A percentile compares a stretch with the other conserved stretches of the same genome.
These are phyloP conservation scores for Sinhomidia bicolor DNA, from an alignment of 2,888 invertebrate species.

Conservation along the genomic window DNA sequence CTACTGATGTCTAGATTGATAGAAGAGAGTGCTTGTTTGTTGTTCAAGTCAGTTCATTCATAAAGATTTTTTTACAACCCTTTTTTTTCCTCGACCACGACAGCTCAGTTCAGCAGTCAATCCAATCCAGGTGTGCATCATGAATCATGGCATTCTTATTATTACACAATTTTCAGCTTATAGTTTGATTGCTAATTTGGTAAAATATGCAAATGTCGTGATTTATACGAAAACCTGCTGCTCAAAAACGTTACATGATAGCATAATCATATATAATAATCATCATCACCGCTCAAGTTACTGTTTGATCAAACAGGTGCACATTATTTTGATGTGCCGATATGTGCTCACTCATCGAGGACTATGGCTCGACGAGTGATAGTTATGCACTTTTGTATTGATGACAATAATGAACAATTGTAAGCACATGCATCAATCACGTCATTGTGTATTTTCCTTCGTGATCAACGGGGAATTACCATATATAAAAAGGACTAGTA, in stretches of 20 bases:
- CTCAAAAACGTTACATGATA: not conserved
- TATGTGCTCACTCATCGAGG: not conserved
- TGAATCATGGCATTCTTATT: not conserved
- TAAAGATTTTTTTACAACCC: not conserved
- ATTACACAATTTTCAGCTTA: not conserved
- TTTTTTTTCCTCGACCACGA: not conserved
- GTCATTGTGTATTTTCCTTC: not conserved
- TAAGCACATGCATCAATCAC: not conserved
- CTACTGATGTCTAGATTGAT: too few species aligned
- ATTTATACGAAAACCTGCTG: not conserved
- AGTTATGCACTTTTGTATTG: too few species aligned
- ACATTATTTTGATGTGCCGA: not conserved
- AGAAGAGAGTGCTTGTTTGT: too few species aligned
- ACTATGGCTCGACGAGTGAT: too few species aligned
- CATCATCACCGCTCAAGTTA: not conserved
- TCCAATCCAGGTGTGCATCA: constrained; percentile 23
- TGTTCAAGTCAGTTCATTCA: constrained; percentile 7
- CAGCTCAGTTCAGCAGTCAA: not conserved
- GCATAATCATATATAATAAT: not conserved
- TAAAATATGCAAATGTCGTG: not conserved
- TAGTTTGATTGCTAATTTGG: not conserved
- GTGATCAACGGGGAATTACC: not conserved
- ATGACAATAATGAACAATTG: not conserved
- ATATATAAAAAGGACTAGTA: not conserved
- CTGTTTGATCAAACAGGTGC: not conserved